Conservation (phyloP, 2,888 invertebrate genomes). For the Cataglyphis cursor region DNA sequence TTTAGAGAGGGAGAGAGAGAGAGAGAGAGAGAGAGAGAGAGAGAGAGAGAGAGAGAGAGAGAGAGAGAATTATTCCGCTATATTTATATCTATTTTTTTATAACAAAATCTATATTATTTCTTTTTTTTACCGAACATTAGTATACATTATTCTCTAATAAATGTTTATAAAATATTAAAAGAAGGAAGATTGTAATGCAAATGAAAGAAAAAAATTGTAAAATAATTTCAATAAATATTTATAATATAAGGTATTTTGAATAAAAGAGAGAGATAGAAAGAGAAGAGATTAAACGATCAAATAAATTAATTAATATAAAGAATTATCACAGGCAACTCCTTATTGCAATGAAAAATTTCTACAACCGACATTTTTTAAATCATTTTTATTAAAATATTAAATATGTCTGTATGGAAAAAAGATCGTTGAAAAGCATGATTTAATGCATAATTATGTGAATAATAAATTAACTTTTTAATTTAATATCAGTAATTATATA, state of each 20-base stretch:
- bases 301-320: neutral
- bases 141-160: neutral
- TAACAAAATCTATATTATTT: neutral
- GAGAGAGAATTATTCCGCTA: neutral
- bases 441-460: conserved; percentile 4
- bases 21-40: neutral
- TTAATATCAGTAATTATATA: neutral
- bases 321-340: neutral
- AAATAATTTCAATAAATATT: neutral
- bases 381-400: conserved; percentile 10
- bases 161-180: neutral
- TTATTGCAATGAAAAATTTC: neutral
- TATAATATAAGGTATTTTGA: neutral
- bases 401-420: neutral
- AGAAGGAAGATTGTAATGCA: neutral
- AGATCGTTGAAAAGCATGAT: neutral
- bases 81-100: neutral
- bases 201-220: neutral
- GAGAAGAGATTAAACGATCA: neutral
- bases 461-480: conserved; percentile 15
- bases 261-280: neutral
- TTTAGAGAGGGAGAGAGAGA: too few relatives aligned
- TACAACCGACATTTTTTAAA: neutral
- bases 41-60: neutral
- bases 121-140: neutral